Evolutionary conservation across 2,113 vertebrate species (phyloP), one percentile per base, ranked within the genome.

Genomic region (Myotis lucifugus): DNA sequence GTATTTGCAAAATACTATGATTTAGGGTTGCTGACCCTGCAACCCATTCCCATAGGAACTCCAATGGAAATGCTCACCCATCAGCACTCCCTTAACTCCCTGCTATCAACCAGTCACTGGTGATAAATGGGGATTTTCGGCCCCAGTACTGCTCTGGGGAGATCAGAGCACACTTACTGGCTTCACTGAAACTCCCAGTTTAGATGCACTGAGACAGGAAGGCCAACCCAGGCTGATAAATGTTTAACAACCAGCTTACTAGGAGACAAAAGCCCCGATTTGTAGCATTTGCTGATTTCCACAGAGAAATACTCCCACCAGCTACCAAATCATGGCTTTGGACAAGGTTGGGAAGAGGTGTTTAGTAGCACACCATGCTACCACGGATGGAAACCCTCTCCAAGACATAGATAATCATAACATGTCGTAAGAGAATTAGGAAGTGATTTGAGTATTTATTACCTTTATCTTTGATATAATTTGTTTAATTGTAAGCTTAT

Each of bases 21-120:
- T 72, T 91, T 89, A 76, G 70, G 84, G 91, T 64, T 52, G 86
- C 81, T 78, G 76, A 94, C 91, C 90, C 84, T 2, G 7, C 74
- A 88, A 79, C 61, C 64, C 69, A 94, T 94, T 89, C 94, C 89
- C 91, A 69, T 18, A 89, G 79, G 90, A 95, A 83, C 59, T 89
- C 70, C 50, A 73, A 85, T 69, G 74, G 69, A 94, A 96, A 77
- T 34, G 54, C 86, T 86, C 82, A 73, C 78, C 74, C 79, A 86
- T 74, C 89, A 72, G 82, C 50, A 66, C 50, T 88, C 85, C 85
- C 61, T 27, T 37, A 70, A 91, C 46, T 82, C 74, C 29, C 29
- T 27, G 37, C 85, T 91, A 76, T 76, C 64, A 85, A 32, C 66
- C 72, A 66, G 40, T 76, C 11, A 1, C 72, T 48, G 42, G 70